phyloP scores from a whole-genome alignment of 2,797 vertebrate genomes.

The Brachyalestes nurse region DNA sequence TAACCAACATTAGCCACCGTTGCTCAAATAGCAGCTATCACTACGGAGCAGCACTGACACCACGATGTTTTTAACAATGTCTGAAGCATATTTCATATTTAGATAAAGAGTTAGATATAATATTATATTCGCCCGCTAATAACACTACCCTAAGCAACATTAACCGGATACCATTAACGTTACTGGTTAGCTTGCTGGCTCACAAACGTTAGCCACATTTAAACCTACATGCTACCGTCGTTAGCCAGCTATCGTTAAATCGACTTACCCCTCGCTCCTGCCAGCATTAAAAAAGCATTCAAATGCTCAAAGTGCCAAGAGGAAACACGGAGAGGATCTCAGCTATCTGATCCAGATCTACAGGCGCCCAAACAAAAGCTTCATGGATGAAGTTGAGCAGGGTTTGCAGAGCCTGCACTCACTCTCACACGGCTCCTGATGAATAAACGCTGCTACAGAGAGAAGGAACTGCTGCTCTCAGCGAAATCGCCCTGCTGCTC shows the following conservation, averaged over 20 bases:
- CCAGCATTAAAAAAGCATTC: slow-evolving; percentile 62
- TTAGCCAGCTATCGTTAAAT: slow-evolving; percentile 44
- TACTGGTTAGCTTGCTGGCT: slow-evolving; percentile 26
- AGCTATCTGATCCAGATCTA: slow-evolving; percentile 11
- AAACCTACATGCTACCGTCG: slow-evolving; percentile 25
- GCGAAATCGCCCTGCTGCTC: slow-evolving; percentile 48
- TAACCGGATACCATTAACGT: not conserved
- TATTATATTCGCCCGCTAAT: no score
- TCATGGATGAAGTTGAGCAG: slow-evolving; percentile 21
- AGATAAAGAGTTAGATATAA: not conserved
- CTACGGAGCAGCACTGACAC: not conserved
- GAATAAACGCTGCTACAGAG: slow-evolving; percentile 44
- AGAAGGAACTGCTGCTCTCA: slow-evolving; percentile 48
- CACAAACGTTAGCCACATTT: slow-evolving; percentile 37
- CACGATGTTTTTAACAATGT: not conserved
- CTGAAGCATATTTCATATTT: not conserved
- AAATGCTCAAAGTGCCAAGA: slow-evolving; percentile 12
- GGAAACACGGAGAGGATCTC: not conserved
- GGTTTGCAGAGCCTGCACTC: slow-evolving; percentile 23
- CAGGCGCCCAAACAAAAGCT: slow-evolving; percentile 18
- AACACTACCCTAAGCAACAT: not conserved
- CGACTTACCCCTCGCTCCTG: slow-evolving; percentile 65
- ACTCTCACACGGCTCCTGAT: slow-evolving; percentile 29
- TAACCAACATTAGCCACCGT: slow-evolving; percentile 19
- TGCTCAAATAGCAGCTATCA: not conserved